Conservation (phyloP, 1,140 invertebrate genomes). For the Leptonema lineaticorne region DNA sequence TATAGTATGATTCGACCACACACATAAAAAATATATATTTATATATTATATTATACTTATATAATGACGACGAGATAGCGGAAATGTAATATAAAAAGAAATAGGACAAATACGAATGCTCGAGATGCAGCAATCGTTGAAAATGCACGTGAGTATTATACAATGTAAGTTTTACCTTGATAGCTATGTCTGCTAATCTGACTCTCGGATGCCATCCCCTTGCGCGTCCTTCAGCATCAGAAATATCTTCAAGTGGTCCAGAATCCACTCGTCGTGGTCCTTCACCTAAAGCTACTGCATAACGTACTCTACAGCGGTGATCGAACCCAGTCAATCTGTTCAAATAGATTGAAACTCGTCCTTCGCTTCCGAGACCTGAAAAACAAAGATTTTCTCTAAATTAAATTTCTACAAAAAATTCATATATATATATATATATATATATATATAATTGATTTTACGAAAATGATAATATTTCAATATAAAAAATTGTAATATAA, state of each 20-base stretch:
- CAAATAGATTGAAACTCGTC: constrained; percentile 63
- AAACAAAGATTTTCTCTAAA: background rate
- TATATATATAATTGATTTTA: background rate
- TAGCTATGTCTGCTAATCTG: constrained; percentile 60
- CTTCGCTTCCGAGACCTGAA: constrained; percentile 49
- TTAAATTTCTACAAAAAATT: background rate
- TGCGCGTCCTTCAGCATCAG: constrained; percentile 72
- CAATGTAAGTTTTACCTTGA: no score
- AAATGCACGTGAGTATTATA: no score
- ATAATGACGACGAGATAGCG: no score
- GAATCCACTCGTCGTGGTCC: constrained; percentile 73
- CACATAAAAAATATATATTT: no score
- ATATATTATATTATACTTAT: no score
- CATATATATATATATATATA: background rate
- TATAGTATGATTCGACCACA: no score
- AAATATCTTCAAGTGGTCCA: constrained; percentile 74
- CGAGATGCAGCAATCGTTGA: no score
- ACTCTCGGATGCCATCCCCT: constrained; percentile 72
- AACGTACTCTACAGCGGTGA: constrained; percentile 75
- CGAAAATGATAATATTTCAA: no score
- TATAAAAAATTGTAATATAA: no score
- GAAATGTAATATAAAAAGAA: no score
- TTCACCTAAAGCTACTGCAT: constrained; percentile 72
- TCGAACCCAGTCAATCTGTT: constrained; percentile 80
- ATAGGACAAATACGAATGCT: no score